Evolutionary conservation across 2,113 vertebrate genomes (phyloP), one percentile per base, ranked within the genome.

Genomic region (Semicossyphus pulcher): DNA sequence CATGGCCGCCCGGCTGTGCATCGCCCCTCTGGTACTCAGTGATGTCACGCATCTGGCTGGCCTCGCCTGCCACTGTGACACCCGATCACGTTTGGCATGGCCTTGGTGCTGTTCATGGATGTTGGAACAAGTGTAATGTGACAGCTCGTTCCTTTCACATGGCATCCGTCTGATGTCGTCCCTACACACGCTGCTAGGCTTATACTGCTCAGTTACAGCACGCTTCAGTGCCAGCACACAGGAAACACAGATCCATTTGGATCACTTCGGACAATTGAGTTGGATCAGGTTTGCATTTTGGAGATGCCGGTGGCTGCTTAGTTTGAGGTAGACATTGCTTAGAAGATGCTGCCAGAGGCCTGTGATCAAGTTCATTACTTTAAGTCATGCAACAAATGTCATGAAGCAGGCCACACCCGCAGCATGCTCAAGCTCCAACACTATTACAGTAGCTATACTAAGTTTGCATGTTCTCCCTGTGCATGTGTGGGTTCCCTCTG

Each of bases 91-190:
- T 86, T 78, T 91, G 89, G 88, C 87, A 77, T 79, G 66, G 80
- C 76, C 66, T 61, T 36, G 78, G 61, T 45, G 60, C 84, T 88
- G 90, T 92, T 89, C 87, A 81, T 90, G 88, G 89, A 92, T 92
- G 90, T 91, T 88, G 84, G 87, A 91, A 92, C 90, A 92, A 90
- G 92, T 93, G 92, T 94, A 92, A 92, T 86, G 90, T 89, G 90
- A 93, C 92, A 92, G 85, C 87, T 86, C 73, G 57, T 82, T 90
- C 88, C 92, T 93, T 90, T 89, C 87, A 89, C 81, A 83, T 86
- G 84, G 85, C 88, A 88, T 84, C 83, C 64, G 25, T 65, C 85
- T 76, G 71, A 88, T 81, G 76, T 76, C 37, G 47, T 81, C 64
- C 42, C 58, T 25, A 49, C 72, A 72, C 73, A 60, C 56, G 10